Evolutionary conservation across 2,888 invertebrate genomes (phyloP), one percentile per base, ranked within the genome.

Genomic region (Muschampia plurimacula): DNA sequence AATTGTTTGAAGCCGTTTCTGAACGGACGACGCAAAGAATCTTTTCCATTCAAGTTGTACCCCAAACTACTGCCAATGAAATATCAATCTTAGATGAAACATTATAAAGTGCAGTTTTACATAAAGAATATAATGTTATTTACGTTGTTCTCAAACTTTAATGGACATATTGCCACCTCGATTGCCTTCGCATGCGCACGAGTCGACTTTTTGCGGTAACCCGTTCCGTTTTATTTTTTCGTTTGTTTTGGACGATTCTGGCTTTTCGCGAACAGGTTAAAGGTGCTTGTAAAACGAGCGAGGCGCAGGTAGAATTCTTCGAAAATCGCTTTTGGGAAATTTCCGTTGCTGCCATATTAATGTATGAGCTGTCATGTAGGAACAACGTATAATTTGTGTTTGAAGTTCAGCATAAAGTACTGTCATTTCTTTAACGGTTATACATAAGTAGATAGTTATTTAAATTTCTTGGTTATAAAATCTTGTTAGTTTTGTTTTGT

Each of bases 161-260:
- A 36, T 46, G 65, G 76, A 81, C 69, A 77, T 80, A 85, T 83
- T 89, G 87, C 86, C 89, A 92, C 91, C 90, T 92, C 86, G 87
- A 83, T 92, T 84, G 89, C 92, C 92, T 92, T 92, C 91, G 89
- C 85, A 90, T 91, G 90, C 89, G 89, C 91, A 86, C 82, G 90
- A 90, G 89, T 89, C 84, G 81, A 85, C 77, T 91, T 93, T 92
- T 91, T 91, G 89, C 89, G 83, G 84, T 79, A 81, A 81, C 82
- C 86, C 75, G 77, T 78, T 78, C 77, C 67, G 80, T 86, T 88
- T 88, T 89, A 65, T 86, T 83, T 86, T 82, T 84, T 82, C 75
- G 73, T 80, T 81, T 73, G 78, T 82, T 81, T 83, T 80, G 74
- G 78, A 78, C 77, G 70, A 74, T 77, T 78, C 74, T 68, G 76